These are phyloP conservation scores for Oryzias woworae DNA, from an alignment of 2,113 vertebrate species.

Conservation along the genomic window DNA sequence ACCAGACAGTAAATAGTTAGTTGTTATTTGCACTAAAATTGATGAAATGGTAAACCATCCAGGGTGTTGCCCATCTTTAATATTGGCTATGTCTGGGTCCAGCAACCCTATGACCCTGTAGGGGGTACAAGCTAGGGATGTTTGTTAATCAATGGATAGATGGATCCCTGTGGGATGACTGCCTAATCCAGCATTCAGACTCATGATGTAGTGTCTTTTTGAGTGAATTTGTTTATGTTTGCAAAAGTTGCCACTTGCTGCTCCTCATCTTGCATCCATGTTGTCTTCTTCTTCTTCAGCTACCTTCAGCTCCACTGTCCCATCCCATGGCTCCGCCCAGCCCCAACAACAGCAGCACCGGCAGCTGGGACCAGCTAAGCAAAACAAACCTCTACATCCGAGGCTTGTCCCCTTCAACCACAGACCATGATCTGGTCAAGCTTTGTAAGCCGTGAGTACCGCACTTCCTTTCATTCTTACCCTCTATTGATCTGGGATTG, in stretches of 20 bases:
- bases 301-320: conserved; percentile 83
- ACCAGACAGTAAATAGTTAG: no score
- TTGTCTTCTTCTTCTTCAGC: conserved; percentile 73
- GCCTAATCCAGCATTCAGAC: conserved; percentile 28
- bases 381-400: conserved; percentile 99
- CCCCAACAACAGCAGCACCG: conserved; percentile 95
- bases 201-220: conserved; percentile 16
- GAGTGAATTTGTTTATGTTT: no score
- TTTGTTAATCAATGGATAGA: neutral
- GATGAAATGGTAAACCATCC: neutral
- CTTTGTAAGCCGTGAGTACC: conserved; percentile 97
- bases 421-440: conserved; percentile 98
- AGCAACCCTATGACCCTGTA: no score
- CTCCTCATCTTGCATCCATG: conserved; percentile 19
- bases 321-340: conserved; percentile 98
- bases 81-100: no score
- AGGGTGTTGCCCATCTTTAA: no score
- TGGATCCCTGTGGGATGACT: conserved; percentile 40
- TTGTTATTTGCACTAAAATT: no score
- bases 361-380: conserved; percentile 98
- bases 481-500: conserved; percentile 54
- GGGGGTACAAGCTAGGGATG: no score
- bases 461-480: conserved; percentile 46
- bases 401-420: conserved; percentile 93
- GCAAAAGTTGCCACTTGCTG: no score